Base-by-base conservation (phyloP, 2,113 vertebrate species). In the Daphoenositta chrysoptera region DNA sequence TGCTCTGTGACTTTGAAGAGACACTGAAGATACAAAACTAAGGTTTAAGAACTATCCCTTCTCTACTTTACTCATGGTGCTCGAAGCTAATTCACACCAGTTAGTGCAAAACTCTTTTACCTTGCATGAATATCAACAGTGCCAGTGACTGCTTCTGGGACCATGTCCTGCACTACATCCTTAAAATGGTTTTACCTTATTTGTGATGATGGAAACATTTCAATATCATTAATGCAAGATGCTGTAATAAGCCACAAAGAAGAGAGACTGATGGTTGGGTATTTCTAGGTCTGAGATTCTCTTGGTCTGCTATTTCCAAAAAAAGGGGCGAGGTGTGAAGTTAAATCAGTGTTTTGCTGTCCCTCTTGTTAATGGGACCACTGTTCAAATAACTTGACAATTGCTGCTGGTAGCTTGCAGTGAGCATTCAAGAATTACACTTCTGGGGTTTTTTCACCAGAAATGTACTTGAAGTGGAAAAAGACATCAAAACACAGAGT, bases 161-260 rank as follows among this genome's bases (percentile, higher is more conserved):
- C 11, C n/a, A 30, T 1, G 9, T 8, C 24, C 21, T 31, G 28
- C 16, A 7, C 24, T 77, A 26, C 0, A 0, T 45, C 13, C 26
- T 61, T 50, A 63, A 33, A 84, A 42, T 35, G 2, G 5, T 40
- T 81, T 89, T 20, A 70, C 7, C 5, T 53, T 22, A 40, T 48
- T 73, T 86, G 30, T 77, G n/a, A 53, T 53, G 17, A 53, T 24
- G 18, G 40, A 86, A 83, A 71, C 4, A 21, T 30, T 81, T 77
- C 23, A 47, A 42, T 24, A 64, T 56, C 35, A 31, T 35, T 35
- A 82, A 40, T 2, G 2, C 9, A 81, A 89, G 42, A 26, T 23
- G 11, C 15, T 70, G 23, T 16, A 15, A 69, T 40, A 37, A 81
- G 15, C 18, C 44, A 65, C n/a, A 42, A 37, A 83, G 16, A 75